Conservation (phyloP, 2,888 invertebrate genomes). For the Dasypogon diadema region DNA sequence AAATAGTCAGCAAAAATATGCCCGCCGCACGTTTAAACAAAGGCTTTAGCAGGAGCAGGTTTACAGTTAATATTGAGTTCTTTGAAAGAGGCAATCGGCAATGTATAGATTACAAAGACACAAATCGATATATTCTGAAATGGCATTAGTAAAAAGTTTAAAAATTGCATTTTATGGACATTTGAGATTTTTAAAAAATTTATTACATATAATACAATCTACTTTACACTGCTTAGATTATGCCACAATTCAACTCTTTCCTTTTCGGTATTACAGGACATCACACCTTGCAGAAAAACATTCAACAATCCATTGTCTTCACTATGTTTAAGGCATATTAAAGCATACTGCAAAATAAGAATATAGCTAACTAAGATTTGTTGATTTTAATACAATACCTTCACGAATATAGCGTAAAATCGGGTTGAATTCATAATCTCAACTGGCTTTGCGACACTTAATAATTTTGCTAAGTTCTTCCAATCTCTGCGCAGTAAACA, state of each 20-base stretch:
- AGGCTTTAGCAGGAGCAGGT: too few species aligned
- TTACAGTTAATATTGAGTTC: too few species aligned
- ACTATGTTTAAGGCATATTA: background rate
- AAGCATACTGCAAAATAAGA: background rate
- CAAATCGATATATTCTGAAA: too few species aligned
- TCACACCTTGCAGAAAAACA: background rate
- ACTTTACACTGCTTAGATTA: background rate
- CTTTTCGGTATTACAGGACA: background rate
- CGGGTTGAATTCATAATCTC: too few species aligned
- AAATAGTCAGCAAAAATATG: too few species aligned
- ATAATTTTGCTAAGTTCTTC: background rate
- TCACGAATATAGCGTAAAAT: background rate
- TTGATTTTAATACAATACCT: background rate
- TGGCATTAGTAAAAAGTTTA: too few species aligned
- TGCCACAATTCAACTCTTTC: background rate
- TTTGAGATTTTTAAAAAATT: too few species aligned
- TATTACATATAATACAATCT: too few species aligned
- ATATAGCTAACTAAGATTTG: background rate
- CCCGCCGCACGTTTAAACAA: too few species aligned
- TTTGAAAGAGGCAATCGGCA: too few species aligned
- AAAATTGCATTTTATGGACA: too few species aligned
- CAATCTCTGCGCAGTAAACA: background rate
- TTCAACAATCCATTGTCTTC: background rate
- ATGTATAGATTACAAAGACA: too few species aligned
- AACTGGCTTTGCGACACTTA: background rate